These are phyloP conservation scores for Corythaeola cristata DNA, from an alignment of 2,113 vertebrate genomes.

Conservation along the genomic window DNA sequence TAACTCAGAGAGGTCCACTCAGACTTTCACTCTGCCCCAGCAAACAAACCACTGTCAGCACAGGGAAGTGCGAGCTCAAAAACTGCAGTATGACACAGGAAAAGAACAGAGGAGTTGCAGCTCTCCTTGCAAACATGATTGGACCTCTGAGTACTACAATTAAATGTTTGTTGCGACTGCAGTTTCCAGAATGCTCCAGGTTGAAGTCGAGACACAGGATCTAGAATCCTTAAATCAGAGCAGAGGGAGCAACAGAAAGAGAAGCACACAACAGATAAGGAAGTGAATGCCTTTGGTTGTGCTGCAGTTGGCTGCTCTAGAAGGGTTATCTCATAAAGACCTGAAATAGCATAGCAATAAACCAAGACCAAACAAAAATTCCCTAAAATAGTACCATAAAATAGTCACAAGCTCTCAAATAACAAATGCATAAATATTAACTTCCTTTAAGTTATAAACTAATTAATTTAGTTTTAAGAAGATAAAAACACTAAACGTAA, in stretches of 20 bases:
- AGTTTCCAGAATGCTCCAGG: neutral
- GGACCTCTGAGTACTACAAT: neutral
- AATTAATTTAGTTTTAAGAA: neutral
- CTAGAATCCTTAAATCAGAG: neutral
- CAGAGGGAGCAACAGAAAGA: neutral
- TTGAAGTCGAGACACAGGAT: neutral
- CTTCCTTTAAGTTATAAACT: neutral
- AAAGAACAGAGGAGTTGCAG: neutral
- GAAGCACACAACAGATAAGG: neutral
- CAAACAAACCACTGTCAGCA: neutral
- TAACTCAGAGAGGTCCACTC: neutral
- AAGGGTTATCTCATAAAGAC: neutral
- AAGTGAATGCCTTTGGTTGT: neutral
- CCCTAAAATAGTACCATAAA: neutral
- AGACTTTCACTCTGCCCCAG: neutral
- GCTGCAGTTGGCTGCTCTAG: neutral
- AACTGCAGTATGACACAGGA: accelerated
- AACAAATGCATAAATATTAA: neutral
- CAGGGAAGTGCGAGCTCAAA: neutral
- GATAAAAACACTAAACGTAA: neutral
- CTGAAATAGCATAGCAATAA: neutral
- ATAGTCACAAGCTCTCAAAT: neutral
- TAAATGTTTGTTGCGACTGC: neutral
- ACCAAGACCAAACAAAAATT: neutral
- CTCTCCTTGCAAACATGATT: neutral